Evolutionary conservation across 2,113 vertebrate genomes (phyloP).

Genomic region (Pica pica): DNA sequence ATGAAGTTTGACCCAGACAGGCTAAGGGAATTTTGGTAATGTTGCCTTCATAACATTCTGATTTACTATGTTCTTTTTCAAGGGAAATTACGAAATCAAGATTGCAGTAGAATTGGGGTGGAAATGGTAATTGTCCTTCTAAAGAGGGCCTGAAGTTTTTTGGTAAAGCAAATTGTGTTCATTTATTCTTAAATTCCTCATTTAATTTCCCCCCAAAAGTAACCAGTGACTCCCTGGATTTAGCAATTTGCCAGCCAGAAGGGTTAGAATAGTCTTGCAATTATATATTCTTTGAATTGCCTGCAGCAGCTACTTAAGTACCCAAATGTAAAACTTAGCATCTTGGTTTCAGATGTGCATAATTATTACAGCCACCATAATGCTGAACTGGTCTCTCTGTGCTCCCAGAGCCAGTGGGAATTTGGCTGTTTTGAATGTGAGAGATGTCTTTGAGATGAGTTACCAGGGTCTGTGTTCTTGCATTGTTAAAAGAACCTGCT

Average conservation of each 20-base stretch:
- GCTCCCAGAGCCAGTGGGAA: not conserved
- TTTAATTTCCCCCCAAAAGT: not conserved
- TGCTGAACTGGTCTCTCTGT: not conserved
- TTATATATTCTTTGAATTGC: not conserved
- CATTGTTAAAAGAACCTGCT: rapidly evolving
- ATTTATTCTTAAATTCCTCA: not conserved
- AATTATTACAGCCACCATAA: not conserved
- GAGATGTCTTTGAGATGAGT: not conserved
- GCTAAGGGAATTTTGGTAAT: not conserved
- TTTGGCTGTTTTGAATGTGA: not conserved
- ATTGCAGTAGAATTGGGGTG: not conserved
- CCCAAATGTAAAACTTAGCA: not conserved
- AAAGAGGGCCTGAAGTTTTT: not conserved
- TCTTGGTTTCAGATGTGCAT: not conserved
- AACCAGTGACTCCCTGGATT: not conserved
- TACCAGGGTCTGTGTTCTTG: not conserved
- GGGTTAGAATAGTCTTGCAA: not conserved
- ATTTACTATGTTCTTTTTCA: not conserved
- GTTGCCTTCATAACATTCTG: not conserved
- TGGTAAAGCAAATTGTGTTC: not conserved
- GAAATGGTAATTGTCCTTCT: not conserved
- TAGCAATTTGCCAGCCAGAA: not conserved
- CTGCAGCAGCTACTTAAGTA: not conserved
- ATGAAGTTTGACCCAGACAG: not conserved
- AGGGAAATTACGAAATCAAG: not conserved